Evolutionary conservation across 2,113 vertebrate genomes (phyloP).

Genomic region (Lycaon pictus): DNA sequence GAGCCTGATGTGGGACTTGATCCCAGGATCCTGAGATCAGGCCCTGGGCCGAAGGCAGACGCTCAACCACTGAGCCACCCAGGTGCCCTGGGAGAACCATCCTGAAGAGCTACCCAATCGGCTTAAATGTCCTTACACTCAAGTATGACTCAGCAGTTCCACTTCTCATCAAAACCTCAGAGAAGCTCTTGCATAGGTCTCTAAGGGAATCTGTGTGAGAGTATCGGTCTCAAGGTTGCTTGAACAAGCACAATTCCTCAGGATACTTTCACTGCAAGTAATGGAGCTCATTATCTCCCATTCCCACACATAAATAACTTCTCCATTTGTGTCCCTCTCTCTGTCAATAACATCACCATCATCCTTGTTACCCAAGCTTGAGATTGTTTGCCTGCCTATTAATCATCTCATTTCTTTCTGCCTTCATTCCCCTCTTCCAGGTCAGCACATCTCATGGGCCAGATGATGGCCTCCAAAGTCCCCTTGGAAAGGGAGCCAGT

Average conservation of each 20-base stretch:
- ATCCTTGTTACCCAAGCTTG: background rate
- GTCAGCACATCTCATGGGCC: background rate
- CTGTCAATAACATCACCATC: conserved; percentile 48
- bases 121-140: background rate
- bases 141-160: background rate
- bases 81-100: background rate
- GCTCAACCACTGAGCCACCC: too few relatives aligned
- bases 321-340: background rate
- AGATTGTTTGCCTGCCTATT: background rate
- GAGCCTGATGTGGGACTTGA: too few relatives aligned
- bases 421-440: background rate
- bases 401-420: conserved; percentile 55
- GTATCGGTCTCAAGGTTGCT: background rate
- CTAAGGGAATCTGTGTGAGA: background rate
- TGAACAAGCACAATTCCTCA: background rate
- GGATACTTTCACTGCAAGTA: conserved; percentile 37
- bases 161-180: background rate
- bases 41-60: too few relatives aligned
- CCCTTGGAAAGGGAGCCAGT: background rate
- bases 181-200: background rate
- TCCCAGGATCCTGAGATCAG: too few relatives aligned
- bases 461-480: conserved; percentile 18
- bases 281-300: conserved; percentile 33
- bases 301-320: conserved; percentile 52
- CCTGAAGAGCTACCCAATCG: background rate